phyloP scores from a whole-genome alignment of 2,797 vertebrate genomes.

The Myotis vivesi region DNA sequence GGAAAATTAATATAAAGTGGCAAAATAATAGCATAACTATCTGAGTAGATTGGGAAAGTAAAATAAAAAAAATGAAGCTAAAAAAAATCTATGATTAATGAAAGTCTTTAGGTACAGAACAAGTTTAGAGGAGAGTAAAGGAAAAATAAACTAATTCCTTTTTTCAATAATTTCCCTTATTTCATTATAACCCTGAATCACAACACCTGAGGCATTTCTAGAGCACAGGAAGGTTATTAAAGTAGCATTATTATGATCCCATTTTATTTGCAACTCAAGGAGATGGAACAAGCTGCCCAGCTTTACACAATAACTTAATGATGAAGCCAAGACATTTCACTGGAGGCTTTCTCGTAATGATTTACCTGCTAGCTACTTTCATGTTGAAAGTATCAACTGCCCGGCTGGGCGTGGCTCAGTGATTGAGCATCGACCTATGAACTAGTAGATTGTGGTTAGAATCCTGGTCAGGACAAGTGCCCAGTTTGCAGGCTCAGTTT shows the following conservation, averaged over 20 bases:
- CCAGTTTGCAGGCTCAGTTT: no score
- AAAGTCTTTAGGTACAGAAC: conserved; percentile 19
- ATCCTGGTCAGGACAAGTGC: no score
- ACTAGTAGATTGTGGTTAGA: no score
- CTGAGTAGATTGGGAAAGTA: not conserved
- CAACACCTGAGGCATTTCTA: not conserved
- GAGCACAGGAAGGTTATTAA: not conserved
- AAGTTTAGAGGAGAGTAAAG: conserved; percentile 23
- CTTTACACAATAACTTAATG: not conserved
- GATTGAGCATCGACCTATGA: no score
- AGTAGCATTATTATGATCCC: conserved; percentile 8
- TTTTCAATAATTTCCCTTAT: not conserved
- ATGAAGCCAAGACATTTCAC: conserved; percentile 8
- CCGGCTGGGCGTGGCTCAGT: no score
- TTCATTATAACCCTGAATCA: not conserved
- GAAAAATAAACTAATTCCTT: conserved; percentile 3
- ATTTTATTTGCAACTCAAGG: conserved; percentile 46
- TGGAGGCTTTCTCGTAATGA: conserved; percentile 3
- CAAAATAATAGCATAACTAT: conserved; percentile 35
- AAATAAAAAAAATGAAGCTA: not conserved
- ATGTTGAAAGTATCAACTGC: conserved; percentile 27
- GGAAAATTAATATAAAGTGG: not conserved
- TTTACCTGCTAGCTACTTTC: conserved; percentile 14
- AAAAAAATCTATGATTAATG: not conserved
- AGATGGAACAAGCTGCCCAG: not conserved